Percentiles rank a stretch among this genome's conserved stretches.
Evolutionary conservation across 2,888 invertebrate species (phyloP).

Genomic region (Ichneumoninae sp.): DNA sequence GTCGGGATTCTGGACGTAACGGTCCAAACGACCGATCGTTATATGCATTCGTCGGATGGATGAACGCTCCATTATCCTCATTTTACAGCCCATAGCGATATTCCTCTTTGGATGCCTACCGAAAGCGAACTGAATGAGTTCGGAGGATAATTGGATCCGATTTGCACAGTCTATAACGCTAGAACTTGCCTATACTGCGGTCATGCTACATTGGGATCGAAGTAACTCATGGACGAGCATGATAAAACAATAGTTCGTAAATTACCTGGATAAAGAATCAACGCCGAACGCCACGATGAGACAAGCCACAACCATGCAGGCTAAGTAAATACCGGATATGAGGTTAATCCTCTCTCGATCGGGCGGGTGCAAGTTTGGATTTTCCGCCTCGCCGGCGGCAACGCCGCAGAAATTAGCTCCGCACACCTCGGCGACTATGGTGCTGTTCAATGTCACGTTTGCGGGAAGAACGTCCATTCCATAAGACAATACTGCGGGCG

Average conservation of each 20-base stretch:
- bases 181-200: background rate
- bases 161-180: background rate
- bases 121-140: background rate
- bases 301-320: slow-evolving; percentile 91
- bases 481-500: slow-evolving; percentile 80
- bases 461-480: slow-evolving; percentile 73
- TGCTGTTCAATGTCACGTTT: slow-evolving; percentile 83
- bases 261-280: slow-evolving; percentile 91
- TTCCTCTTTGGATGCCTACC: too few relatives aligned
- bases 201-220: background rate
- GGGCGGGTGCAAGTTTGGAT: slow-evolving; percentile 90
- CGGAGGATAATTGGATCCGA: background rate
- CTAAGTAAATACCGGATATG: slow-evolving; percentile 92
- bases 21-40: slow-evolving; percentile 8
- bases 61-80: background rate
- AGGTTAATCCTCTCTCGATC: slow-evolving; percentile 90
- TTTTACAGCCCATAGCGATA: slow-evolving; percentile 20
- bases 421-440: slow-evolving; percentile 86
- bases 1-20: background rate
- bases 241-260: background rate
- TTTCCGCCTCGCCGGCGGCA: slow-evolving; percentile 85
- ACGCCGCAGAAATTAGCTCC: slow-evolving; percentile 90
- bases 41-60: slow-evolving; percentile 21
- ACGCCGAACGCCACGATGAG: slow-evolving; percentile 91
- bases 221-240: background rate